These are phyloP conservation scores for Trachythela sp. DNA, from an alignment of 64 coral and sea anemone genomes.

Conservation along the genomic window DNA sequence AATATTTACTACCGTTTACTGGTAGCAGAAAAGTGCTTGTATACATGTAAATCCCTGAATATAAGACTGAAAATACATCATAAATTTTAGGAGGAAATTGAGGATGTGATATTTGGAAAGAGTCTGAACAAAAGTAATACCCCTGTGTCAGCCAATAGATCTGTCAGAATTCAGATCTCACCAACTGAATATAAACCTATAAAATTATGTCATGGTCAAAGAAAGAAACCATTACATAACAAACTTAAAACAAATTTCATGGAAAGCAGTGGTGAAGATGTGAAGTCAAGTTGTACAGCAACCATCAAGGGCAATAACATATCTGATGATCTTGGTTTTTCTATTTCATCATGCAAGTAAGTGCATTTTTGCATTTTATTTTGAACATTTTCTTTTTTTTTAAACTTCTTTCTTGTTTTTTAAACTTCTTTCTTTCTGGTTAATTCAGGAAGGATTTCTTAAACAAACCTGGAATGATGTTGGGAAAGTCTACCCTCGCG, in stretches of 20 bases:
- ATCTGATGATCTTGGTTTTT: background rate
- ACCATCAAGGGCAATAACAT: background rate
- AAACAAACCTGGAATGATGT: background rate
- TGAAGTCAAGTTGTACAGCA: background rate
- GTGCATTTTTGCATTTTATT: background rate
- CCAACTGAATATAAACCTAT: slow-evolving; percentile 62
- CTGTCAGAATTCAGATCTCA: slow-evolving; percentile 44
- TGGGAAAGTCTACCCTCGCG: background rate
- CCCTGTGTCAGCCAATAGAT: background rate
- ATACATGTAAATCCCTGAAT: no score
- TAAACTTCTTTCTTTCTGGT: background rate
- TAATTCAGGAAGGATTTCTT: background rate
- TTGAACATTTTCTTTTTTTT: background rate
- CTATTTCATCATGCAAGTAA: background rate
- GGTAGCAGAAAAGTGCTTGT: no score
- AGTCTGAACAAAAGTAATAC: slow-evolving; percentile 70
- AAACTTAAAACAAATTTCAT: background rate
- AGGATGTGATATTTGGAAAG: slow-evolving; percentile 84
- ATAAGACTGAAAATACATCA: background rate
- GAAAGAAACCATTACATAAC: slow-evolving; percentile 1
- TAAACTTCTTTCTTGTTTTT: background rate
- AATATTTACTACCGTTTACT: no score
- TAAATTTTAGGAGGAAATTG: background rate
- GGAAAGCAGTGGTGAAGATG: background rate
- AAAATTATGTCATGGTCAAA: slow-evolving; percentile 82